Percentiles rank a stretch among this genome's conserved stretches.
phyloP scores from a whole-genome alignment of 2,888 invertebrate species.

The Chamaedrilus cognettii region DNA sequence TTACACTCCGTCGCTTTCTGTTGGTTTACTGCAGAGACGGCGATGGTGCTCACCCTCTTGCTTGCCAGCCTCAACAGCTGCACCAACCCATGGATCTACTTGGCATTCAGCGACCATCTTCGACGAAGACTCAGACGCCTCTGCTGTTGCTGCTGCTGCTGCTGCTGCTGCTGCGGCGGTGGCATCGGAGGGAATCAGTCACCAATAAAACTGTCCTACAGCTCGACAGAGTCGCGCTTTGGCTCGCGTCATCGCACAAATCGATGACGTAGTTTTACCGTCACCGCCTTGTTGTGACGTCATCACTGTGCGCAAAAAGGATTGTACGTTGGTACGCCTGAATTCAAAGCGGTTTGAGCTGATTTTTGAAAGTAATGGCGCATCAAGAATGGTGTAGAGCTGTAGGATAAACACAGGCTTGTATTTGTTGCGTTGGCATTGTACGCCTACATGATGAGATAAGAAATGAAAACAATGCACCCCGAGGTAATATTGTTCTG shows the following conservation, averaged over 20 bases:
- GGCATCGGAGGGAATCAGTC: background rate
- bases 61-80: constrained; percentile 36
- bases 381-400: too few relatives aligned
- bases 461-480: too few relatives aligned
- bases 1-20: too few relatives aligned
- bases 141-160: constrained; percentile 6
- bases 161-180: background rate
- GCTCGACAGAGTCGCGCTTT: background rate
- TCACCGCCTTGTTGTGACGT: too few relatives aligned
- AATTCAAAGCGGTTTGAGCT: too few relatives aligned
- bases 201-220: background rate
- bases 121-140: constrained; percentile 10
- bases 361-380: too few relatives aligned
- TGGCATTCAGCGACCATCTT: constrained; percentile 34
- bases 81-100: constrained; percentile 38
- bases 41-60: constrained; percentile 31
- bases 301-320: too few relatives aligned
- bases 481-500: too few relatives aligned
- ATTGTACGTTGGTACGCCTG: too few relatives aligned
- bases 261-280: constrained; percentile 11
- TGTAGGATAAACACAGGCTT: too few relatives aligned
- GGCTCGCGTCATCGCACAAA: constrained; percentile 8
- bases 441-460: too few relatives aligned
- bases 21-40: constrained; percentile 16
- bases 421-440: too few relatives aligned